Conservation (phyloP, 2,113 vertebrate species). For the Euleptes europaea region DNA sequence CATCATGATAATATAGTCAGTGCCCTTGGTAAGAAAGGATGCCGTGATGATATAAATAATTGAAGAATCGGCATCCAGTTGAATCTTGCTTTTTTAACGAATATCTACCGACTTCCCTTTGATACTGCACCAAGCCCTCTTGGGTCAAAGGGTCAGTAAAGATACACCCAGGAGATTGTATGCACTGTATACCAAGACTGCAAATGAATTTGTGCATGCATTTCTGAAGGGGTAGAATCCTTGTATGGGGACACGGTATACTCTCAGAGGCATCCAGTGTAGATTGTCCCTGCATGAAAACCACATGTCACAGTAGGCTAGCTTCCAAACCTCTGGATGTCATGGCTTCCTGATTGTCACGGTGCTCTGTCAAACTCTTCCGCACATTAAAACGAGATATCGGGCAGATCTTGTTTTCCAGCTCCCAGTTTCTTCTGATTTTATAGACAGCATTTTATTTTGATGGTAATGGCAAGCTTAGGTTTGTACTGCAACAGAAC, state of each 20-base stretch:
- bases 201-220: background rate
- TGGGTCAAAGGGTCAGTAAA: background rate
- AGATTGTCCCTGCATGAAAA: background rate
- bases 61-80: background rate
- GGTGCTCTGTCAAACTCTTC: background rate
- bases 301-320: background rate
- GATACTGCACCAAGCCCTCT: background rate
- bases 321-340: background rate
- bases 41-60: background rate
- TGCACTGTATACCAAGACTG: background rate
- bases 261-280: background rate
- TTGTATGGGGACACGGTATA: background rate
- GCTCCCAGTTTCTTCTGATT: background rate
- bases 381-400: background rate
- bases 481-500: background rate
- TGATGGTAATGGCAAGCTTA: background rate
- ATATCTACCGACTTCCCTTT: background rate
- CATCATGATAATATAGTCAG: background rate
- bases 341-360: background rate
- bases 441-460: background rate
- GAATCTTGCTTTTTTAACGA: conserved; percentile 8
- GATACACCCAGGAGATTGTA: rapidly evolving
- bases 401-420: background rate
- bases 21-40: background rate
- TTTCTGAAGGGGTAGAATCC: background rate